Evolutionary conservation across 1,140 invertebrate genomes (phyloP).

Genomic region (Whitmania pigra): DNA sequence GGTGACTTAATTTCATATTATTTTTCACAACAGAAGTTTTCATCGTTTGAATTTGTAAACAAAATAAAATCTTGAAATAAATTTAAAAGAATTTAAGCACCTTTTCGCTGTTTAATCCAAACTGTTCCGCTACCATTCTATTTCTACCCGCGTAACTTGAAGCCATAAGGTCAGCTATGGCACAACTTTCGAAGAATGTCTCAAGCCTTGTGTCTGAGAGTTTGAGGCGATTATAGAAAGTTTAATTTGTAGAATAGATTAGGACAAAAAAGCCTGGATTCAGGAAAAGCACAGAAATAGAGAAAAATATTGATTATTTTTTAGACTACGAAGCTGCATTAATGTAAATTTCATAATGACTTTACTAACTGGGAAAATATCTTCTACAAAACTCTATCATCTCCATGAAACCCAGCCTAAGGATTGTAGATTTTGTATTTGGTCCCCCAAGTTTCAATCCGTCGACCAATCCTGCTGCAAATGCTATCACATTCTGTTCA

Average conservation of each 20-base stretch:
- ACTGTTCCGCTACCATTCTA: not conserved
- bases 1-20: too few species aligned
- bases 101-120: not conserved
- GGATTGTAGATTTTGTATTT: conserved; percentile 97
- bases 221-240: too few species aligned
- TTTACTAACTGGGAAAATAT: conserved; percentile 30
- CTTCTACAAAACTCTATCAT: conserved; percentile 42
- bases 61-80: too few species aligned
- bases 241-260: too few species aligned
- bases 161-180: not conserved
- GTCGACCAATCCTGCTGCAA: conserved; percentile 91
- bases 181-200: conserved; percentile 13
- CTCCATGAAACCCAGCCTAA: conserved; percentile 88
- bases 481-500: conserved; percentile 85
- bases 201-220: not conserved
- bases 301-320: too few species aligned
- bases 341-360: too few species aligned
- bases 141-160: conserved; percentile 1
- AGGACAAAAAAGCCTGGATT: too few species aligned
- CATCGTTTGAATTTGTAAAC: too few species aligned
- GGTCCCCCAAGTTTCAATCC: conserved; percentile 75
- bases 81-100: too few species aligned
- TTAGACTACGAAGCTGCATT: too few species aligned
- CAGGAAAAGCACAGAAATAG: too few species aligned
- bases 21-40: too few species aligned